Percentiles rank a stretch among this genome's conserved stretches.
These are phyloP conservation scores for Halcyon malimbica DNA, from an alignment of 2,113 vertebrate species.

Conservation along the genomic window DNA sequence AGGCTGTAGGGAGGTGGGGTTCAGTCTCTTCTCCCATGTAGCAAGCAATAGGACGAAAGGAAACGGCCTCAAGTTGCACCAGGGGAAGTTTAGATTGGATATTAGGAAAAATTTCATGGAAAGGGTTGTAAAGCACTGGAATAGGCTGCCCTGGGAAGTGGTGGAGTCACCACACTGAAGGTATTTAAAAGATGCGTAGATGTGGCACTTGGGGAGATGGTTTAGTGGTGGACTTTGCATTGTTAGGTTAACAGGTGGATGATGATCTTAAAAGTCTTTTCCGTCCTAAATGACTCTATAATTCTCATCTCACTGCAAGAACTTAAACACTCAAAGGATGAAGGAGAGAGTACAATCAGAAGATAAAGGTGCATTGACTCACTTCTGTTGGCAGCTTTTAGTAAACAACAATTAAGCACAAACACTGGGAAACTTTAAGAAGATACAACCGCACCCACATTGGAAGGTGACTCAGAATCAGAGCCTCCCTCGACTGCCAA, in stretches of 20 bases:
- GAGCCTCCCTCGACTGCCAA: neutral
- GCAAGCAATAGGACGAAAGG: neutral
- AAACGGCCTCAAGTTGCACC: neutral
- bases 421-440: slow-evolving; percentile 37
- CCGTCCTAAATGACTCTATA: neutral
- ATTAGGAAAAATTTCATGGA: neutral
- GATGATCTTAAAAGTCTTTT: neutral
- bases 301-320: neutral
- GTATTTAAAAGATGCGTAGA: neutral
- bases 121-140: neutral
- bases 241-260: neutral
- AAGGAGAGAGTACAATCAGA: neutral
- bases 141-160: neutral
- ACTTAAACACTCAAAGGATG: neutral
- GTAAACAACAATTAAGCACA: slow-evolving; percentile 40
- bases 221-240: neutral
- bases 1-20: neutral
- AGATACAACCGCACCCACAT: slow-evolving; percentile 43
- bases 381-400: slow-evolving; percentile 29
- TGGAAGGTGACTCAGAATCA: slow-evolving; percentile 40
- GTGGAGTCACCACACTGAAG: neutral
- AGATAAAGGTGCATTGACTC: slow-evolving; percentile 32
- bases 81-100: neutral
- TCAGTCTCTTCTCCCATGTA: neutral
- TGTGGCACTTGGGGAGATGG: neutral